Evolutionary conservation across 2,113 vertebrate genomes (phyloP).

Genomic region (Nothocercus julius): DNA sequence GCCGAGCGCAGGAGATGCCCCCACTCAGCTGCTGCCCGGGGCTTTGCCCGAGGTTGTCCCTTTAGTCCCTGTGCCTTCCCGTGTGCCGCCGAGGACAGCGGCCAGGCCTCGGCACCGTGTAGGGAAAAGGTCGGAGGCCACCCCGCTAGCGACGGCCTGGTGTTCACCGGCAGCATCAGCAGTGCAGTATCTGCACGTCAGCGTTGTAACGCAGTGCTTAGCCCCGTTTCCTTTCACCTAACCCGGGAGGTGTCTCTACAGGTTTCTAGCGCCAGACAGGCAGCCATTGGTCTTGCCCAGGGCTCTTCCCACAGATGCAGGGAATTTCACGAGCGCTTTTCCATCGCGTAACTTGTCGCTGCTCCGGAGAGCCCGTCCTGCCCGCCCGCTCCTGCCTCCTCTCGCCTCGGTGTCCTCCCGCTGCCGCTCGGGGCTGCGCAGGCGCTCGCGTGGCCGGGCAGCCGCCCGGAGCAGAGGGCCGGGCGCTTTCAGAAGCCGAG

Average conservation of each 20-base stretch:
- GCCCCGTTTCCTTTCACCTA: not conserved
- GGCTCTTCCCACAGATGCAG: not conserved
- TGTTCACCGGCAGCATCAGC: not conserved
- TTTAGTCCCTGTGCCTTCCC: not conserved
- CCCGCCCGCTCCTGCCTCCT: not conserved
- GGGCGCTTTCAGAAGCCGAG: no score
- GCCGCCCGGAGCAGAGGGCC: no score
- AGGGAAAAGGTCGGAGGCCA: not conserved
- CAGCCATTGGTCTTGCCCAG: not conserved
- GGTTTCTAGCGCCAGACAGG: not conserved
- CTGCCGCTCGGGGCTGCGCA: not conserved
- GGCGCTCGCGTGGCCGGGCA: not conserved
- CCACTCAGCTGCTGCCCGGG: not conserved
- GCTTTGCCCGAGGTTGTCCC: not conserved
- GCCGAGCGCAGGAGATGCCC: not conserved
- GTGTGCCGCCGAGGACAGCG: not conserved
- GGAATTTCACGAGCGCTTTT: not conserved
- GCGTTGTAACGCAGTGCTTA: not conserved
- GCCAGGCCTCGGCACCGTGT: not conserved
- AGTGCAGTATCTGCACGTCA: not conserved
- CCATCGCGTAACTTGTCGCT: not conserved
- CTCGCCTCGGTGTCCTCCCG: not conserved
- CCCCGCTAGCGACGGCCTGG: not conserved
- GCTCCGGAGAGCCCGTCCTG: not conserved
- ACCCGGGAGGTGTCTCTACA: not conserved